Percentiles rank a stretch among this genome's conserved stretches.
These are phyloP conservation scores for Diorhabda sublineata DNA, from an alignment of 1,140 invertebrate species.

Conservation along the genomic window DNA sequence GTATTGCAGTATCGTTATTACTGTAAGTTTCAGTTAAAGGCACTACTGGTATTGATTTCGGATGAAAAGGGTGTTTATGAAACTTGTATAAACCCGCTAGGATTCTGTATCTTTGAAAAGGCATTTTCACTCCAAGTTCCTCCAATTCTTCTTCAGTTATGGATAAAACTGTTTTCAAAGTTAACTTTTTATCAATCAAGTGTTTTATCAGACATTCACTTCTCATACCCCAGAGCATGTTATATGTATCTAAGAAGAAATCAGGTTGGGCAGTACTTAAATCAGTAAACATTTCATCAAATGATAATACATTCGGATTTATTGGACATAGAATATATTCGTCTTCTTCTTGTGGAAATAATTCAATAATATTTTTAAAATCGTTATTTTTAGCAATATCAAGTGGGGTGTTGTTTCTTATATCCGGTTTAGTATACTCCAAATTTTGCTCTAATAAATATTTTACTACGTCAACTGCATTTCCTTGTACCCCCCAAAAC, in stretches of 20 bases:
- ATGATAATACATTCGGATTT: conserved; percentile 12
- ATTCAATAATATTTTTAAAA: conserved; percentile 45
- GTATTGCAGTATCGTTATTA: conserved; percentile 36
- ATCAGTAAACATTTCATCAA: conserved; percentile 26
- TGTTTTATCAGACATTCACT: conserved; percentile 41
- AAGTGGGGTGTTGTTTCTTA: conserved; percentile 46
- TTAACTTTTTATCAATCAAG: conserved; percentile 44
- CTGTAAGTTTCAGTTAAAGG: conserved; percentile 17
- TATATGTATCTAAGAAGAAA: conserved; percentile 48
- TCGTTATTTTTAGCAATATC: conserved; percentile 48
- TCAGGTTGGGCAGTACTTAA: conserved; percentile 34
- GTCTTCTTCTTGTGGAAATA: conserved; percentile 41
- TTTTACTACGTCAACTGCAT: conserved; percentile 46
- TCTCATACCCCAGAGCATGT: conserved; percentile 44
- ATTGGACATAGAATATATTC: conserved; percentile 22
- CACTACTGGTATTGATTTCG: conserved; percentile 32
- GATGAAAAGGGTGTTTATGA: conserved; percentile 37
- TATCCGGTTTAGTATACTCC: conserved; percentile 43
- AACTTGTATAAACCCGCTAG: conserved; percentile 47
- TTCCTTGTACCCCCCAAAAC: conserved; percentile 51
- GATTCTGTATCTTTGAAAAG: conserved; percentile 48
- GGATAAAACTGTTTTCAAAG: conserved; percentile 47
- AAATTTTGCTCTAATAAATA: conserved; percentile 46
- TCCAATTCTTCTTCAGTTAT: conserved; percentile 44
- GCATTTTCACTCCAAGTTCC: conserved; percentile 44